phyloP scores from a whole-genome alignment of 2,113 vertebrate species.

The Neopipo cinnamomea region DNA sequence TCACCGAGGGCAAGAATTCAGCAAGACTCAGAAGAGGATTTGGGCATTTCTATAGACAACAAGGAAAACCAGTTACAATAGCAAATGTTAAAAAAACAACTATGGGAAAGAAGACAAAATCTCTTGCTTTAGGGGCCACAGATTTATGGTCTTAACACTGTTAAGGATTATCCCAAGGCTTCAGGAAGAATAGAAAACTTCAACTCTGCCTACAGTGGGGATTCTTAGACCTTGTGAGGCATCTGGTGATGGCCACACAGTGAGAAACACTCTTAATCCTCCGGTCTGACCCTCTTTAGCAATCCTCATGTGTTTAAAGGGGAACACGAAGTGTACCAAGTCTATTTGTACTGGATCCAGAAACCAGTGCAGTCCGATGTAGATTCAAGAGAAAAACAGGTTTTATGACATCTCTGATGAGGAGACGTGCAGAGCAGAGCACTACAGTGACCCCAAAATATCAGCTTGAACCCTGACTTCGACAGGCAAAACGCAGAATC shows the following conservation, averaged over 20 bases:
- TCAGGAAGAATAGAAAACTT: conserved; percentile 48
- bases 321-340: not conserved
- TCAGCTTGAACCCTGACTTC: not conserved
- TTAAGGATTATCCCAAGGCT: conserved; percentile 41
- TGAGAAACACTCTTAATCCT: conserved; percentile 17
- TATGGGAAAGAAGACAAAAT: conserved; percentile 38
- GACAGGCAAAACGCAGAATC: not conserved
- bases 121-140: conserved; percentile 23
- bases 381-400: not conserved
- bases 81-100: conserved; percentile 23
- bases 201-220: conserved; percentile 13
- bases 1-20: not conserved
- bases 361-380: not conserved
- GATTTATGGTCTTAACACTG: conserved; percentile 50
- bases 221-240: conserved; percentile 41
- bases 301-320: not conserved
- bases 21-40: not conserved
- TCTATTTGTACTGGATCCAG: not conserved
- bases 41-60: not conserved
- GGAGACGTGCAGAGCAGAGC: not conserved
- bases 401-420: not conserved
- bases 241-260: conserved; percentile 50
- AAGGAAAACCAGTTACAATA: conserved; percentile 12
- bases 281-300: conserved; percentile 7
- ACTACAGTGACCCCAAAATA: not conserved